These are phyloP conservation scores for Trissolcus japonicus DNA, from an alignment of 2,888 invertebrate species.

Conservation along the genomic window DNA sequence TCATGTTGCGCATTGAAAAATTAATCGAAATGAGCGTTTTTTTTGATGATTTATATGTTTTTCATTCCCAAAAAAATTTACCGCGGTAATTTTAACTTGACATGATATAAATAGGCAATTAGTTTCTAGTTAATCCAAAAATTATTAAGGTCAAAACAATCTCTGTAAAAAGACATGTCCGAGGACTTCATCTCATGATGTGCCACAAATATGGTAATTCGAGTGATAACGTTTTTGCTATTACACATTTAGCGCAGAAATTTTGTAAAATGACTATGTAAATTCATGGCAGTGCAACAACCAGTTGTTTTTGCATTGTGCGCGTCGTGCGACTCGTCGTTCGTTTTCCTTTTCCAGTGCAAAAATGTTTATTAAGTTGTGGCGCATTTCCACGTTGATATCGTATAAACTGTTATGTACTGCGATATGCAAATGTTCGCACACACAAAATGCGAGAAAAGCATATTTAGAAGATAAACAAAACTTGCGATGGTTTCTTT, in stretches of 20 bases:
- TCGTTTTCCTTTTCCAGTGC: slow-evolving; percentile 12
- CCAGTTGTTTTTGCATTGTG: slow-evolving; percentile 35
- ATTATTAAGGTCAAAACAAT: not conserved
- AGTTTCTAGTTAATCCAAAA: not conserved
- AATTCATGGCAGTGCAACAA: slow-evolving; percentile 40
- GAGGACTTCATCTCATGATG: slow-evolving; percentile 18
- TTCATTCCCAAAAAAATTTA: not conserved
- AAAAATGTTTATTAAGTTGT: slow-evolving; percentile 51
- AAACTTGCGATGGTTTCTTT: slow-evolving; percentile 40
- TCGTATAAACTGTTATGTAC: slow-evolving; percentile 43
- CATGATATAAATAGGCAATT: too few relatives aligned
- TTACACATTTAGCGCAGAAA: slow-evolving; percentile 35
- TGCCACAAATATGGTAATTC: slow-evolving; percentile 49
- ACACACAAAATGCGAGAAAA: slow-evolving; percentile 33
- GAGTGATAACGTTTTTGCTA: slow-evolving; percentile 48
- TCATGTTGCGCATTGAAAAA: too few relatives aligned
- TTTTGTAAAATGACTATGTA: slow-evolving; percentile 46
- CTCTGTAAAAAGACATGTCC: slow-evolving; percentile 3
- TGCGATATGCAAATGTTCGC: slow-evolving; percentile 38
- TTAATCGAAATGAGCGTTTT: too few relatives aligned
- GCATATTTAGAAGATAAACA: slow-evolving; percentile 49
- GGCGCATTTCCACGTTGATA: slow-evolving; percentile 30
- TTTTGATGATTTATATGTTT: too few relatives aligned
- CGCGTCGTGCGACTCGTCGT: slow-evolving; percentile 1
- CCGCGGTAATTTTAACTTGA: too few relatives aligned